Evolutionary conservation across 2,797 vertebrate species (phyloP).

Genomic region (Enteromius mattozi): DNA sequence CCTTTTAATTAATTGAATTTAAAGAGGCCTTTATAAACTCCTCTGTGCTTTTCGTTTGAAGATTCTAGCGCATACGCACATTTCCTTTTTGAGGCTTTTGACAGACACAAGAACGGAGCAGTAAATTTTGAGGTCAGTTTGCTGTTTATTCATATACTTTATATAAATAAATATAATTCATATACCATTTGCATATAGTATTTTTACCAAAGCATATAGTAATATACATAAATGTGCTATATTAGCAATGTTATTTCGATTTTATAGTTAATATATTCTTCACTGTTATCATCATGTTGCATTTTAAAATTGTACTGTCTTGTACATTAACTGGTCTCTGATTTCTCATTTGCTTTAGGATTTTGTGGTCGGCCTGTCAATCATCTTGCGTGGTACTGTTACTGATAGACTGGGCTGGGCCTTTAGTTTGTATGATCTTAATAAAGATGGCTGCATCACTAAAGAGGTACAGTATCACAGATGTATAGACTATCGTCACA

Average conservation of each 20-base stretch:
- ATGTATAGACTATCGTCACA: neutral
- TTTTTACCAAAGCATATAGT: neutral
- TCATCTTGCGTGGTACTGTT: constrained; percentile 92
- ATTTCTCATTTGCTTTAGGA: constrained; percentile 76
- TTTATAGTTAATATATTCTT: neutral
- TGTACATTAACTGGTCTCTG: neutral
- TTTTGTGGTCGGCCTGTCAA: constrained; percentile 91
- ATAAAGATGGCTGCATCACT: constrained; percentile 98
- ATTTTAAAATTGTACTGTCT: neutral
- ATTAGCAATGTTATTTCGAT: neutral
- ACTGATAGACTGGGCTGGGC: constrained; percentile 96
- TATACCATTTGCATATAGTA: neutral
- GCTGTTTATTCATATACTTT: neutral
- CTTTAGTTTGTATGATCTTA: constrained; percentile 96
- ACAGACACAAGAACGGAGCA: constrained; percentile 88
- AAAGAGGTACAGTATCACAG: constrained; percentile 82
- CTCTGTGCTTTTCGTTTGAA: constrained; percentile 60
- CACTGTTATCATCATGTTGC: neutral
- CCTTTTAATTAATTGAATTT: neutral
- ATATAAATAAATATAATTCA: neutral
- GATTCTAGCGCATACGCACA: constrained; percentile 95
- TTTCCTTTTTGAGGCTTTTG: constrained; percentile 97
- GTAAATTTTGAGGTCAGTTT: constrained; percentile 92
- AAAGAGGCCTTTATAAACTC: neutral
- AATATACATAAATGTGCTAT: neutral